Conservation (phyloP, 2,113 vertebrate species). For the Axis porcinus region DNA sequence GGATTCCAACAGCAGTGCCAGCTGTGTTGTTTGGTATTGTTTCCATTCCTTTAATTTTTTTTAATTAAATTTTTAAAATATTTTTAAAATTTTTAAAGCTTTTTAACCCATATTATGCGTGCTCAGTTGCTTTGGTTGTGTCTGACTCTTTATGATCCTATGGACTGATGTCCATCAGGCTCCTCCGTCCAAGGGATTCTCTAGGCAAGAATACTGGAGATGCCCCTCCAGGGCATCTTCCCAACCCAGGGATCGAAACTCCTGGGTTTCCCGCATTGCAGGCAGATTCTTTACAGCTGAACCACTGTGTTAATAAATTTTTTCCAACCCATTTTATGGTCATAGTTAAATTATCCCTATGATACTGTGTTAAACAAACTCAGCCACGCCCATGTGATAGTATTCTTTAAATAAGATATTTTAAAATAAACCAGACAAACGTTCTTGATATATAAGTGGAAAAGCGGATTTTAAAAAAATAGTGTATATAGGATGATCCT, state of each 20-base stretch:
- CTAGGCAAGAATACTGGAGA: neutral
- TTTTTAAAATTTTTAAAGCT: neutral
- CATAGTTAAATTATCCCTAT: neutral
- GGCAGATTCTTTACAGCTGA: neutral
- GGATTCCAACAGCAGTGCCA: neutral
- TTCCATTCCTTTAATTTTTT: neutral
- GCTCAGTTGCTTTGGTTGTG: neutral
- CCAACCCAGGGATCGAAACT: neutral
- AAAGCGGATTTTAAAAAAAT: neutral
- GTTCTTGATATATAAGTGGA: neutral
- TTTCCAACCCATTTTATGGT: neutral
- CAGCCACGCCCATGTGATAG: neutral
- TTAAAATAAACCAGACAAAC: neutral
- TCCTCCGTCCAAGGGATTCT: neutral
- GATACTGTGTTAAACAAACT: neutral
- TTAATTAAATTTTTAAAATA: neutral
- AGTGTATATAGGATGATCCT: neutral
- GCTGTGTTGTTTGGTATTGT: neutral
- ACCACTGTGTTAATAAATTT: neutral
- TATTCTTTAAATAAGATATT: neutral
- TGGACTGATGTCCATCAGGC: neutral
- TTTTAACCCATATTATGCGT: neutral
- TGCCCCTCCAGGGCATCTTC: neutral
- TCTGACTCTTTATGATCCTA: neutral
- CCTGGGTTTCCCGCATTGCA: neutral